Conservation (phyloP, 2,113 vertebrate species). For the Parotia lawesii region DNA sequence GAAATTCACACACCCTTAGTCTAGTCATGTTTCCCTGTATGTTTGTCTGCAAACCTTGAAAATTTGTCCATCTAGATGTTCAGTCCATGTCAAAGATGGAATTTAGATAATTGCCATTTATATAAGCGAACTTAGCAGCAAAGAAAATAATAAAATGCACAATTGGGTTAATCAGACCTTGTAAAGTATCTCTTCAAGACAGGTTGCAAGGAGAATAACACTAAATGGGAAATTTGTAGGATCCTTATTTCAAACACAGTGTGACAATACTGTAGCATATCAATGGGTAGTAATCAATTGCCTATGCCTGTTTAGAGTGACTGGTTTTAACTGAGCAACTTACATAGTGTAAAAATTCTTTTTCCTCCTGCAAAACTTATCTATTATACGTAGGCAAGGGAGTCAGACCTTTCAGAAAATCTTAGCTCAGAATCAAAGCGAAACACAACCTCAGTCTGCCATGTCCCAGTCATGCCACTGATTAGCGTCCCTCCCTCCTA, state of each 20-base stretch:
- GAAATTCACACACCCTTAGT: background rate
- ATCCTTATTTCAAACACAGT: background rate
- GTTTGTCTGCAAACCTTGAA: background rate
- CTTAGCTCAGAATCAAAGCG: background rate
- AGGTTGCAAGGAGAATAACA: background rate
- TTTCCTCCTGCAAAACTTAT: background rate
- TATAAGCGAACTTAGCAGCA: background rate
- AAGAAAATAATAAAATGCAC: background rate
- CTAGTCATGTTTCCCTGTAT: background rate
- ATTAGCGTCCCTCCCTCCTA: background rate
- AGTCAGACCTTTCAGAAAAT: background rate
- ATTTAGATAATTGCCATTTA: background rate
- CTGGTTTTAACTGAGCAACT: background rate
- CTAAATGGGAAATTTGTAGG: background rate
- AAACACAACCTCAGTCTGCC: background rate
- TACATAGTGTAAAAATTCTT: background rate
- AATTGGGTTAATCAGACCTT: background rate
- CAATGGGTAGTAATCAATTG: background rate
- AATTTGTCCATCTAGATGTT: background rate
- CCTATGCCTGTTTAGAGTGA: background rate
- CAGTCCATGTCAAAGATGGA: background rate
- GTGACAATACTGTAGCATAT: background rate
- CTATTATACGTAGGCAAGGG: background rate
- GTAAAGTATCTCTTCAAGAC: background rate
- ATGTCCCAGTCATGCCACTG: accelerated